phyloP scores from a whole-genome alignment of 53 echinoderm and acorn worm species.

The Paelopatides confundens region DNA sequence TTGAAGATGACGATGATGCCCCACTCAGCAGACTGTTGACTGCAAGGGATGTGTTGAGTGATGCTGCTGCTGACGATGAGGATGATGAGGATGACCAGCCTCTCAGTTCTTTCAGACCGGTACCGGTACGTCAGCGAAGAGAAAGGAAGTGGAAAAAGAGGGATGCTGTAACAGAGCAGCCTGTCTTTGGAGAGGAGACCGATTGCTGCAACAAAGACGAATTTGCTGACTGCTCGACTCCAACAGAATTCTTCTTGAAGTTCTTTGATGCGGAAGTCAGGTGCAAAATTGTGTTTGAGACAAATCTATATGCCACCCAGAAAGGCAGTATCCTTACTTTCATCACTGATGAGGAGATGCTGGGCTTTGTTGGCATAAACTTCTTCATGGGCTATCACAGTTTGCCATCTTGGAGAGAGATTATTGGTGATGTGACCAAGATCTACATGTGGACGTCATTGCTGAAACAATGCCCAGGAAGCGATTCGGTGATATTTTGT shows the following conservation, averaged over 20 bases:
- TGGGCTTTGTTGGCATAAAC: constrained; percentile 47
- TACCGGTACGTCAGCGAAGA: no score
- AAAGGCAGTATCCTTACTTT: neutral
- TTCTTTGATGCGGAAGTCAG: constrained; percentile 33
- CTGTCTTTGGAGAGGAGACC: neutral
- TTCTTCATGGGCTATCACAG: constrained; percentile 53
- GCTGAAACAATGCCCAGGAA: constrained; percentile 45
- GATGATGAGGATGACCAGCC: constrained; percentile 27
- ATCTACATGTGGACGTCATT: constrained; percentile 24
- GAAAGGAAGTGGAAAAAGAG: neutral
- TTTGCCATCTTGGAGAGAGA: constrained; percentile 10
- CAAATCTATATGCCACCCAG: constrained; percentile 44
- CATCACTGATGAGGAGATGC: constrained; percentile 35
- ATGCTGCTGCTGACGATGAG: constrained; percentile 11
- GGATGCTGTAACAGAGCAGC: neutral
- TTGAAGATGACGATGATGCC: constrained; percentile 14
- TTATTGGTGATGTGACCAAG: constrained; percentile 42
- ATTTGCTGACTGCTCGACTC: constrained; percentile 37
- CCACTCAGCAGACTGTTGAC: constrained; percentile 28
- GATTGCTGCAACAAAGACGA: constrained; percentile 1
- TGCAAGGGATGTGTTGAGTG: neutral
- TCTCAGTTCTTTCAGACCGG: neutral
- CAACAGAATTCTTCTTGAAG: constrained; percentile 20
- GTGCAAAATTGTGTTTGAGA: constrained; percentile 26
- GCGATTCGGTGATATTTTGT: constrained; percentile 21